Percentiles rank a stretch among this genome's conserved stretches.
Evolutionary conservation across 1,140 invertebrate genomes (phyloP).

Genomic region (Agraylea sexmaculata): DNA sequence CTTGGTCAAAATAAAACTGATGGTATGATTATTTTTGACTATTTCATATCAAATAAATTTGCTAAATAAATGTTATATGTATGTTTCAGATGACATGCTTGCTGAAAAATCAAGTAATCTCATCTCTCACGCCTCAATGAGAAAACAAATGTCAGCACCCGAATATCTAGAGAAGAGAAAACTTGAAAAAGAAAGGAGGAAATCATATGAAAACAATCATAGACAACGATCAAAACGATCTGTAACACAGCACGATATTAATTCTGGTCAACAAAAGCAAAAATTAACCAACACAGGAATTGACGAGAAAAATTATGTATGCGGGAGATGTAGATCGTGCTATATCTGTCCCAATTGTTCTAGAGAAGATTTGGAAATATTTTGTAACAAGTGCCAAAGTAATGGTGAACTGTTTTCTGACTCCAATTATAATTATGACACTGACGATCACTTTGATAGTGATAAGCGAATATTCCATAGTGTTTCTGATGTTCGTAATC

Average conservation of each 20-base stretch:
- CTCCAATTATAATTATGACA: slow-evolving; percentile 13
- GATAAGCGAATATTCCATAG: slow-evolving; percentile 4
- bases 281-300: slow-evolving; percentile 2
- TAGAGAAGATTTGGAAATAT: background rate
- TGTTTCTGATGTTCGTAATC: slow-evolving; percentile 6
- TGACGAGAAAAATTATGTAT: slow-evolving; percentile 10
- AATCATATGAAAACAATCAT: slow-evolving; percentile 50
- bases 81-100: slow-evolving; percentile 35
- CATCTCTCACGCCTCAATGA: slow-evolving; percentile 45
- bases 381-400: slow-evolving; percentile 8
- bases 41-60: slow-evolving; percentile 33
- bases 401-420: background rate
- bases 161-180: slow-evolving; percentile 78
- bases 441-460: slow-evolving; percentile 4
- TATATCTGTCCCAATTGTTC: slow-evolving; percentile 7
- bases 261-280: background rate
- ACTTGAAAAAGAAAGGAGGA: slow-evolving; percentile 54
- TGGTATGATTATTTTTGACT: slow-evolving; percentile 33
- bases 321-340: slow-evolving; percentile 3
- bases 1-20: slow-evolving; percentile 69
- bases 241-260: slow-evolving; percentile 10
- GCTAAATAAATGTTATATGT: slow-evolving; percentile 23
- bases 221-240: slow-evolving; percentile 42
- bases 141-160: slow-evolving; percentile 71
- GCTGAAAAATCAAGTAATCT: slow-evolving; percentile 39